These are phyloP conservation scores for Australoheros facetus DNA, from an alignment of 2,797 vertebrate genomes.

Conservation along the genomic window DNA sequence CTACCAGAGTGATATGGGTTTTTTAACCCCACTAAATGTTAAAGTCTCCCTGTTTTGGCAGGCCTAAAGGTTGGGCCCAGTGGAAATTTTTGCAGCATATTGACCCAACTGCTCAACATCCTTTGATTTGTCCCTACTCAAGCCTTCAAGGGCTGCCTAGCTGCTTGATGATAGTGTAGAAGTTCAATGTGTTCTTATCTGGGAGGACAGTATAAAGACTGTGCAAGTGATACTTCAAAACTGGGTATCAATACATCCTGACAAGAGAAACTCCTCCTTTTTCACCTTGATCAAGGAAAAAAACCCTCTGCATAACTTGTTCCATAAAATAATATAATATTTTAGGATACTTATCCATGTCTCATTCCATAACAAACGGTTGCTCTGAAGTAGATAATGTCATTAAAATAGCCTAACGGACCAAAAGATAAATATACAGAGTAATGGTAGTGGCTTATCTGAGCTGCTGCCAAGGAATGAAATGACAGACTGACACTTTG, in stretches of 20 bases:
- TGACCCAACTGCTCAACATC: background rate
- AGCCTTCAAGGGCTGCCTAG: background rate
- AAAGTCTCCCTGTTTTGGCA: background rate
- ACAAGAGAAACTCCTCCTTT: too few species aligned
- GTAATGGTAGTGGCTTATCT: background rate
- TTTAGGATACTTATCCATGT: background rate
- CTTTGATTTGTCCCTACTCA: background rate
- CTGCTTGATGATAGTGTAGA: background rate
- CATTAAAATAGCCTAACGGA: background rate
- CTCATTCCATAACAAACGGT: background rate
- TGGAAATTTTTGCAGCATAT: background rate
- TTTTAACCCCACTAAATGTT: background rate
- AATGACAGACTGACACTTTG: slow-evolving; percentile 8
- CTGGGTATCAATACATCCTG: too few species aligned
- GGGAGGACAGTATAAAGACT: too few species aligned
- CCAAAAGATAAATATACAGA: background rate
- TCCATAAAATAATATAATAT: background rate
- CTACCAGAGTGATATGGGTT: background rate
- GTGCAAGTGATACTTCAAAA: too few species aligned
- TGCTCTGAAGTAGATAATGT: background rate
- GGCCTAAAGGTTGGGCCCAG: background rate
- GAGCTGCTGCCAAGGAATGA: background rate
- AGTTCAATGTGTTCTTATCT: too few species aligned
- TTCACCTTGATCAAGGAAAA: too few species aligned
- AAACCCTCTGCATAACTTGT: too few species aligned